Conservation (phyloP, 2,113 vertebrate species). For the Cochlearius cochlearius region DNA sequence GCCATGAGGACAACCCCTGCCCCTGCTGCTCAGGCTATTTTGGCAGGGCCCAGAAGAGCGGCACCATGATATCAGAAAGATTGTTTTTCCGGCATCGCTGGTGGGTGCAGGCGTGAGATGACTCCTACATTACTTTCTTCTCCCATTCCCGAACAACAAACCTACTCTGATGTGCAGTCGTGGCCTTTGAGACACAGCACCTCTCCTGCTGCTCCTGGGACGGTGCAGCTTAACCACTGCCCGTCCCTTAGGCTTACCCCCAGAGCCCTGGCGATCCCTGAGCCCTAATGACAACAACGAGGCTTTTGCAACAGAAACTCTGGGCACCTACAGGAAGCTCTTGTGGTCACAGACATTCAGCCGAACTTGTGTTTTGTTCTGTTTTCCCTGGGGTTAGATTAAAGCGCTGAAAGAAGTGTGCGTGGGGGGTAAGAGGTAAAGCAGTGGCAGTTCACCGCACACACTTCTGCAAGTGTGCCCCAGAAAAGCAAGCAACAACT, state of each 20-base stretch:
- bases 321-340: background rate
- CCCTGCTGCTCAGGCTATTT: background rate
- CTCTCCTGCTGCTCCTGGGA: background rate
- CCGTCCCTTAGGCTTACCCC: background rate
- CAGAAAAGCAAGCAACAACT: background rate
- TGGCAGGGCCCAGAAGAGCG: background rate
- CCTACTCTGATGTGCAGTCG: background rate
- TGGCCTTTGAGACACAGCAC: background rate
- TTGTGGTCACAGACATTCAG: background rate
- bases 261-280: background rate
- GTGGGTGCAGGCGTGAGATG: background rate
- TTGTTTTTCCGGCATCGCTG: background rate
- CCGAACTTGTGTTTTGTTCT: background rate
- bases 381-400: background rate
- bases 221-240: rapidly evolving
- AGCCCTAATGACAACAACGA: rapidly evolving
- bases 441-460: background rate
- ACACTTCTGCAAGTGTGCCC: background rate
- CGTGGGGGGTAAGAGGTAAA: background rate
- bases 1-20: background rate
- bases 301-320: background rate
- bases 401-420: background rate
- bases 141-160: background rate
- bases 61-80: background rate
- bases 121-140: background rate